Percentiles rank a stretch among this genome's conserved stretches.
Conservation (phyloP, 2,888 invertebrate species). For the Seladonia tumulorum region DNA sequence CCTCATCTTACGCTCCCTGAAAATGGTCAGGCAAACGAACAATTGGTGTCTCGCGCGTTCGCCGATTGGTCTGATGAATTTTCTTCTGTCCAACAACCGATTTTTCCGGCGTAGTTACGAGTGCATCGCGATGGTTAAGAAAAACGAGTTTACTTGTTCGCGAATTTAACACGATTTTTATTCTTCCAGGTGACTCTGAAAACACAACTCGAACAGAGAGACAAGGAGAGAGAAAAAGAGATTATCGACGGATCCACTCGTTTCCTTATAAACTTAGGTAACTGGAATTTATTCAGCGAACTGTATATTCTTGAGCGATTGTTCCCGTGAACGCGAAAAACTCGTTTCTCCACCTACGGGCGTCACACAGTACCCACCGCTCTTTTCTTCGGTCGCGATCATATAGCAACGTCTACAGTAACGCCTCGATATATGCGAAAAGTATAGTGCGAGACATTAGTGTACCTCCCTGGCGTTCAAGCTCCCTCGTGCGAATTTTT, state of each 20-base stretch:
- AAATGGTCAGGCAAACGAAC: constrained; percentile 61
- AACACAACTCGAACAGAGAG: background rate
- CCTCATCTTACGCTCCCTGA: constrained; percentile 92
- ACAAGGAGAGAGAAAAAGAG: background rate
- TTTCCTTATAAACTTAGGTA: background rate
- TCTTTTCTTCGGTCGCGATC: background rate
- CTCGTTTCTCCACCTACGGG: background rate
- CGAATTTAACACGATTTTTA: background rate
- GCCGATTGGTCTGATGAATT: background rate
- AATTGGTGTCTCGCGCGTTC: background rate
- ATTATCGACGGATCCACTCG: background rate
- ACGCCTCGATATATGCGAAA: too few relatives aligned
- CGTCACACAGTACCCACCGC: background rate
- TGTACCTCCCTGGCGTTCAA: too few relatives aligned
- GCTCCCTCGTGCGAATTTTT: too few relatives aligned
- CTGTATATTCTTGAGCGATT: background rate
- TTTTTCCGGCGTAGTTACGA: background rate
- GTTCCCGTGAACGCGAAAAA: background rate
- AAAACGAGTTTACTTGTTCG: background rate
- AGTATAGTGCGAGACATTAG: too few relatives aligned
- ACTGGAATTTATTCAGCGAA: background rate
- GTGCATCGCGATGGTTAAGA: background rate
- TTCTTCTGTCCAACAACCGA: background rate
- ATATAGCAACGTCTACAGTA: too few relatives aligned
- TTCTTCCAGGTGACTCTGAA: background rate